Percentiles rank a stretch among this genome's conserved stretches.
Evolutionary conservation across 2,797 vertebrate genomes (phyloP).

Genomic region (Pachyuromys duprasi): DNA sequence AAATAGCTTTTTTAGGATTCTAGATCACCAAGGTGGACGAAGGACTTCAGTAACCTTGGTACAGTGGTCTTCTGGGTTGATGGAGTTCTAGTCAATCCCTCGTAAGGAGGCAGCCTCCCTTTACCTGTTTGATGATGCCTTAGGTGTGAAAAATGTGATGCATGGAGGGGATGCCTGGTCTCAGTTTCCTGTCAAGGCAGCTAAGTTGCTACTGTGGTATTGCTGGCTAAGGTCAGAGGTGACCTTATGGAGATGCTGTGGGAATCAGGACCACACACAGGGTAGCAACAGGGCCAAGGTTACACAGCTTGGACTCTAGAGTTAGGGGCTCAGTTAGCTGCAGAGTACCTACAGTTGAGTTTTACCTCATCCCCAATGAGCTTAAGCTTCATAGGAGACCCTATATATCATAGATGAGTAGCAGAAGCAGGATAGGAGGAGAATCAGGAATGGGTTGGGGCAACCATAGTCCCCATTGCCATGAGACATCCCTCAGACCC

Average conservation of each 20-base stretch:
- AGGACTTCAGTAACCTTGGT: background rate
- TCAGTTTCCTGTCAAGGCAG: background rate
- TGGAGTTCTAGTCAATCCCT: background rate
- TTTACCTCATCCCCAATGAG: background rate
- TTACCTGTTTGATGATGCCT: background rate
- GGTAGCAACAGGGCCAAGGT: background rate
- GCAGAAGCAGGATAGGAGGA: too few relatives aligned
- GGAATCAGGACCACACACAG: background rate
- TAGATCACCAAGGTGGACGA: background rate
- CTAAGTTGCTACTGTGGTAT: background rate
- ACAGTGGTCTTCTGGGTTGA: background rate
- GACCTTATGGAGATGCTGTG: background rate
- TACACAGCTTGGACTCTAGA: background rate
- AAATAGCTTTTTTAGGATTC: conserved; percentile 27
- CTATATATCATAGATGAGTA: background rate
- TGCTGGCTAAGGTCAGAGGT: background rate
- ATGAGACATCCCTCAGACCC: background rate
- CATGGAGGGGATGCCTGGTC: background rate
- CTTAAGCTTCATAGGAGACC: background rate
- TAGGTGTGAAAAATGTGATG: background rate
- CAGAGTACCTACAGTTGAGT: background rate
- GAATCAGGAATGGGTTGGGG: background rate
- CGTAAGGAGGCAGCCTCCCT: background rate
- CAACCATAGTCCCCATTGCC: background rate
- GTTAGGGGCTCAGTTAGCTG: background rate